Conservation (phyloP, 2,113 vertebrate genomes). For the Cryptoleucopteryx plumbea region DNA sequence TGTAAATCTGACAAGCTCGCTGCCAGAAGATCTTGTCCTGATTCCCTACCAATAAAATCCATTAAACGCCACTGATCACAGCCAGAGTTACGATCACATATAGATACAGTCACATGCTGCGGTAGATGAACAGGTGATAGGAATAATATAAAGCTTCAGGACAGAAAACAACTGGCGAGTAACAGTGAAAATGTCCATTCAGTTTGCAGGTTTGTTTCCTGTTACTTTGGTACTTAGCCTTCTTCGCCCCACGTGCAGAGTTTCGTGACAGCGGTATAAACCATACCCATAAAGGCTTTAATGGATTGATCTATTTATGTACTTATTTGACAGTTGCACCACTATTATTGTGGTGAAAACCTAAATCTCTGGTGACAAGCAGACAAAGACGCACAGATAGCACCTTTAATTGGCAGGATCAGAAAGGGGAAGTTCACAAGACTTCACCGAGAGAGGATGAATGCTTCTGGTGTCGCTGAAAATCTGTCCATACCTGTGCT, state of each 20-base stretch:
- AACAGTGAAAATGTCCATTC: neutral
- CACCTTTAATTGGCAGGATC: neutral
- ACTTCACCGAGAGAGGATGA: neutral
- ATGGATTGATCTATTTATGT: neutral
- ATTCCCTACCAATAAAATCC: neutral
- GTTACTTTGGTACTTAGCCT: neutral
- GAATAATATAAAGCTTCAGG: neutral
- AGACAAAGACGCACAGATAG: neutral
- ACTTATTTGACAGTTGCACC: neutral
- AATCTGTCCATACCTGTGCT: neutral
- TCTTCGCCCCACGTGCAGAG: neutral
- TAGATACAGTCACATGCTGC: neutral
- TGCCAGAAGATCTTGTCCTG: neutral
- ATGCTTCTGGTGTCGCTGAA: neutral
- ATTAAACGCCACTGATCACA: neutral
- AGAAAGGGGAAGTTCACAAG: neutral
- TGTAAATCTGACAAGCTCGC: neutral
- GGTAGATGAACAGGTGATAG: neutral
- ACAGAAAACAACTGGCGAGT: neutral
- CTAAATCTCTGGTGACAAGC: neutral
- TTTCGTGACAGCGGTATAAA: neutral
- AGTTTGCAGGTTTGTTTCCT: neutral
- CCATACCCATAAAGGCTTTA: neutral
- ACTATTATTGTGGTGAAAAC: neutral
- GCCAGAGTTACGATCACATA: neutral